These are phyloP conservation scores for Argyresthia albistria DNA, from an alignment of 2,888 invertebrate species.

Conservation along the genomic window DNA sequence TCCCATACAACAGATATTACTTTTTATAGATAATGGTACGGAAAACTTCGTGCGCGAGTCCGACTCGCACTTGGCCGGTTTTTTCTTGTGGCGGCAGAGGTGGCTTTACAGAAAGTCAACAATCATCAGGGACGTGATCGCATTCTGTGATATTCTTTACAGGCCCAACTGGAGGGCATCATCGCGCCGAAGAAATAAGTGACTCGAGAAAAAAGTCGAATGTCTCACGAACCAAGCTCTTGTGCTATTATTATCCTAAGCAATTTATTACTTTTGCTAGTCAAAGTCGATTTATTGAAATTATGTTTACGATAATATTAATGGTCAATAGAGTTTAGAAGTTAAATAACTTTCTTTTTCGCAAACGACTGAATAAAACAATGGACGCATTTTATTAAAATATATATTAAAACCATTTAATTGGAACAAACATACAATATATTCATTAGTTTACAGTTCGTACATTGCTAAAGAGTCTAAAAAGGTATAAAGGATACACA, in stretches of 20 bases:
- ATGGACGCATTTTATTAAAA: slow-evolving; percentile 54
- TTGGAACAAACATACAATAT: slow-evolving; percentile 71
- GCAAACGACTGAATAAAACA: slow-evolving; percentile 23
- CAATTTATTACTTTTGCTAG: slow-evolving; percentile 1
- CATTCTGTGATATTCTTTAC: slow-evolving; percentile 22
- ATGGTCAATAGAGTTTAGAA: neutral
- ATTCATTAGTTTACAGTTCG: slow-evolving; percentile 69
- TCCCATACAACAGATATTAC: too few species aligned
- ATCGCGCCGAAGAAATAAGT: slow-evolving; percentile 95
- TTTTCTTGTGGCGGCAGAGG: too few species aligned
- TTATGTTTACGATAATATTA: neutral
- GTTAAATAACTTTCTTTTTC: too few species aligned
- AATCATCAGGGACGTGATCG: too few species aligned
- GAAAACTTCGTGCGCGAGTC: too few species aligned
- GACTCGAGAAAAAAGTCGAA: too few species aligned
- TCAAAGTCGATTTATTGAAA: neutral
- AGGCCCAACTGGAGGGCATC: slow-evolving; percentile 95
- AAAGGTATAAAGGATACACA: slow-evolving; percentile 65
- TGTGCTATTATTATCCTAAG: slow-evolving; percentile 10
- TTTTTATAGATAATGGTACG: too few species aligned
- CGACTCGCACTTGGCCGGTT: too few species aligned
- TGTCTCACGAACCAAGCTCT: too few species aligned
- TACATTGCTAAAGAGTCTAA: slow-evolving; percentile 53
- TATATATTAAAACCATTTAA: slow-evolving; percentile 73
- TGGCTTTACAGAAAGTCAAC: too few species aligned